Conservation (phyloP, 2,797 vertebrate species). For the Bradypodion ventrale region DNA sequence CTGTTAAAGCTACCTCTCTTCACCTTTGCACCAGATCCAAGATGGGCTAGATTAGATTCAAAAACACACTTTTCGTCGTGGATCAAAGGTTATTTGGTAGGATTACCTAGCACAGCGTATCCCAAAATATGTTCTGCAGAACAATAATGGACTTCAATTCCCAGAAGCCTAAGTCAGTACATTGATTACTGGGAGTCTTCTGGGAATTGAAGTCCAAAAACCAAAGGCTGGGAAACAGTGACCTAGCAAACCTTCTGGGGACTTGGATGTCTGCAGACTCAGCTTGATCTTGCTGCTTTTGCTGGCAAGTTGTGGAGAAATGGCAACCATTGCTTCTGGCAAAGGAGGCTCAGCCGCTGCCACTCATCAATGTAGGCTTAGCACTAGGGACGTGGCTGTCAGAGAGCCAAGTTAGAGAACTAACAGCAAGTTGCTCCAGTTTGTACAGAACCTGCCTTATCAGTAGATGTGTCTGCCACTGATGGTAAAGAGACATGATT, state of each 20-base stretch:
- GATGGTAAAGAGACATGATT: no score
- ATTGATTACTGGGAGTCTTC: no score
- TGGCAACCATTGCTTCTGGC: not conserved
- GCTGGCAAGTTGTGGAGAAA: not conserved
- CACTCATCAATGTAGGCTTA: rapidly evolving
- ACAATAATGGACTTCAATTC: no score
- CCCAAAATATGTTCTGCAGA: no score
- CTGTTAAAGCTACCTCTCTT: no score
- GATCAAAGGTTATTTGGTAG: not conserved
- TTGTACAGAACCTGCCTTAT: not conserved
- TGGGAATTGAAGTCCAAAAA: no score
- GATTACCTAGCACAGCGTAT: no score
- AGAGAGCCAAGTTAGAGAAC: not conserved
- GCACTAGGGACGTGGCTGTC: not conserved
- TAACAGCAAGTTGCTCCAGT: not conserved
- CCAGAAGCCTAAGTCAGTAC: no score
- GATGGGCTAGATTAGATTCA: not conserved
- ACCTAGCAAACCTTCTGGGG: not conserved
- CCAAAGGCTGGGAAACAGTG: no score
- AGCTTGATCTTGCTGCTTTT: not conserved
- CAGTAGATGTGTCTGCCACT: not conserved
- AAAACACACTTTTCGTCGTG: not conserved
- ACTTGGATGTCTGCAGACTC: not conserved
- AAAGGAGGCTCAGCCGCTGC: rapidly evolving
- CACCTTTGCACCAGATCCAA: not conserved